phyloP scores from a whole-genome alignment of 2,888 invertebrate genomes.

The Melanostoma scalare region DNA sequence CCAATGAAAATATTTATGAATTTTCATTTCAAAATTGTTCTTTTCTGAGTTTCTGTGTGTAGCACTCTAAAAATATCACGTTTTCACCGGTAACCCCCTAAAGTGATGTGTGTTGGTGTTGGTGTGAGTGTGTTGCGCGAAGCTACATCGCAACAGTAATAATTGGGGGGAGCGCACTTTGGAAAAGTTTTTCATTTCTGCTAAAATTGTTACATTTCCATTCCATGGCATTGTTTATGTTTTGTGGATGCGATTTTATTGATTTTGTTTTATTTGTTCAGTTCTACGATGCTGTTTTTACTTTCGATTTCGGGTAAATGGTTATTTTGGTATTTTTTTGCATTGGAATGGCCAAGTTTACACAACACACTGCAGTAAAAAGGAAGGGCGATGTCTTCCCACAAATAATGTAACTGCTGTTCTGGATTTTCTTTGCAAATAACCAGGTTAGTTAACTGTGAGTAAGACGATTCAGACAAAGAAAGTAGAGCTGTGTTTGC shows the following conservation, averaged over 20 bases:
- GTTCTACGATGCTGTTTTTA: slow-evolving; percentile 7
- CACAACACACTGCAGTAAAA: slow-evolving; percentile 22
- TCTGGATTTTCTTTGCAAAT: not conserved
- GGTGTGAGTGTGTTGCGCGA: not conserved
- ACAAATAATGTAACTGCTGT: too few relatives aligned
- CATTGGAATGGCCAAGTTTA: slow-evolving; percentile 18
- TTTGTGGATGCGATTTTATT: slow-evolving; percentile 55
- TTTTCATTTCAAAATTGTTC: slow-evolving; percentile 31
- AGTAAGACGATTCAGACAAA: not conserved
- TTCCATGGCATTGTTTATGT: slow-evolving; percentile 29
- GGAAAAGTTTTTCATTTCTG: not conserved
- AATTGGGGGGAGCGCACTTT: not conserved
- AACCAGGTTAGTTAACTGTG: not conserved
- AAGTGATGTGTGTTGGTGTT: not conserved
- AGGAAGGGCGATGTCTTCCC: slow-evolving; percentile 7
- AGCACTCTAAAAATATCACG: slow-evolving; percentile 37
- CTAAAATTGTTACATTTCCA: not conserved
- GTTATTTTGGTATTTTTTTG: not conserved
- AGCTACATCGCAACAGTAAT: not conserved
- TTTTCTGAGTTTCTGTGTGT: not conserved
- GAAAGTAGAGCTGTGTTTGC: not conserved
- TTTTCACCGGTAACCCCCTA: slow-evolving; percentile 12
- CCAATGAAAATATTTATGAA: slow-evolving; percentile 42
- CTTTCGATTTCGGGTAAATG: slow-evolving; percentile 14
- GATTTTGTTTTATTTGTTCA: slow-evolving; percentile 22